Base-by-base conservation (phyloP, 2,888 invertebrate species). In the Leptinotarsa peninsularis region DNA sequence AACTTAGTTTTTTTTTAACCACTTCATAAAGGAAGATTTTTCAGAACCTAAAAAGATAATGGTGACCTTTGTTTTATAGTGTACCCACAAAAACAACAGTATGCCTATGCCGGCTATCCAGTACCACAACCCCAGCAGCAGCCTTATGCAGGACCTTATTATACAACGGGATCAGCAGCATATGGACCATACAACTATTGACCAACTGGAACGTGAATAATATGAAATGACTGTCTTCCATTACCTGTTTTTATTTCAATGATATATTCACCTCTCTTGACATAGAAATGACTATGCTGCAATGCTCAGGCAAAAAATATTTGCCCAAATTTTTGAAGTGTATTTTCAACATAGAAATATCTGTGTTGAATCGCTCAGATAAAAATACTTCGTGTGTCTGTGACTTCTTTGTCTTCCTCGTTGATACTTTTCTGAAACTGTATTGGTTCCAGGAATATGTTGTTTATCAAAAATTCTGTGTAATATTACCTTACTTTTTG, bases 181-280 rank as follows among this genome's bases (percentile, higher is more conserved):
- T 97, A 97, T 88, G 96, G 95, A 72, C 96, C 96, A 70, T 97
- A 97, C 91, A 96, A 96, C 90, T 97, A 97, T 90, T 97, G 92
- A 93, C 18, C 54, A 63, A 68, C 14, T 54, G 66, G 54, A 27
- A 71, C 71, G 71, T 17, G 71, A 76, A 79, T 60, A 67, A 77
- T 68, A 66, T 63, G 56, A 75, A 76, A 76, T 77, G 78, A 78
- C 74, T 76, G 78, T 79, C 75, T 76, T 79, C 71, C 74, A 75
- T 75, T 71, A 68, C 60, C 63, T 49, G 60, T 60, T 23, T 56
- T 58, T 27, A 33, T 63, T 63, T 63, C n/a, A n/a, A 4, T 27
- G 27, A 43, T 33, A 63, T 13, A 33, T 43, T 63, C 17, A 4
- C 33, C 17, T 17, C 10, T 43, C 13, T n/a, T 27, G 63, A 15